Conservation (phyloP, 2,113 vertebrate genomes). For the Siniperca knerii region DNA sequence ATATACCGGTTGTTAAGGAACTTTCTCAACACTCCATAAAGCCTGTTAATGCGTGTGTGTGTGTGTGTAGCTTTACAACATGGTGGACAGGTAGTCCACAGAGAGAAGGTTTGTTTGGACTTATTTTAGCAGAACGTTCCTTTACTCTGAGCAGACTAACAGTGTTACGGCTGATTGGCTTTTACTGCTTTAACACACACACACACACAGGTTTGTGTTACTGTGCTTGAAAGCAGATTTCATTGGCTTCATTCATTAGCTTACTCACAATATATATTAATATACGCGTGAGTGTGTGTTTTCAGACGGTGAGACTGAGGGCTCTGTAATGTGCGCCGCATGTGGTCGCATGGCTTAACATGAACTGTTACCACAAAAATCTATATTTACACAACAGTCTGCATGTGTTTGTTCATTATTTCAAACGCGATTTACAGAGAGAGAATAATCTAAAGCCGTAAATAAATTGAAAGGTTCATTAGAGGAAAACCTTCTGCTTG, state of each 20-base stretch:
- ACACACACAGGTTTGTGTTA: slow-evolving; percentile 6
- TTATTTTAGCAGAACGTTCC: slow-evolving; percentile 52
- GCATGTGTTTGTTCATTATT: neutral
- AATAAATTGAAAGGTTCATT: neutral
- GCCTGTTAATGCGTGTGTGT: slow-evolving; percentile 66
- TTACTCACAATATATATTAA: neutral
- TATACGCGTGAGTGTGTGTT: neutral
- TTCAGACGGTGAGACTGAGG: slow-evolving; percentile 9
- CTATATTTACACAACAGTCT: too few relatives aligned
- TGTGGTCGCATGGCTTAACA: neutral
- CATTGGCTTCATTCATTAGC: slow-evolving; percentile 38
- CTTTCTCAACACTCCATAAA: slow-evolving; percentile 76
- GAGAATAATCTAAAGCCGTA: too few relatives aligned
- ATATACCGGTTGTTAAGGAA: slow-evolving; percentile 59
- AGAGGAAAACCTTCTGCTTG: neutral
- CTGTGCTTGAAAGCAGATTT: slow-evolving; percentile 24
- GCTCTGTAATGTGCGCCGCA: neutral
- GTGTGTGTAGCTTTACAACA: slow-evolving; percentile 52
- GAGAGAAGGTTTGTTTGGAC: slow-evolving; percentile 46
- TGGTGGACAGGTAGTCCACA: slow-evolving; percentile 48
- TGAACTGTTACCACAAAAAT: neutral
- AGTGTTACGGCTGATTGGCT: slow-evolving; percentile 47
- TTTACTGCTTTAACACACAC: slow-evolving; percentile 45
- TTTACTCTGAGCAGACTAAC: slow-evolving; percentile 60
- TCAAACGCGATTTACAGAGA: neutral